A percentile compares a stretch with the other conserved stretches of the same genome.
Evolutionary conservation across 2,888 invertebrate genomes (phyloP).

Genomic region (Ecliptopera silaceata): DNA sequence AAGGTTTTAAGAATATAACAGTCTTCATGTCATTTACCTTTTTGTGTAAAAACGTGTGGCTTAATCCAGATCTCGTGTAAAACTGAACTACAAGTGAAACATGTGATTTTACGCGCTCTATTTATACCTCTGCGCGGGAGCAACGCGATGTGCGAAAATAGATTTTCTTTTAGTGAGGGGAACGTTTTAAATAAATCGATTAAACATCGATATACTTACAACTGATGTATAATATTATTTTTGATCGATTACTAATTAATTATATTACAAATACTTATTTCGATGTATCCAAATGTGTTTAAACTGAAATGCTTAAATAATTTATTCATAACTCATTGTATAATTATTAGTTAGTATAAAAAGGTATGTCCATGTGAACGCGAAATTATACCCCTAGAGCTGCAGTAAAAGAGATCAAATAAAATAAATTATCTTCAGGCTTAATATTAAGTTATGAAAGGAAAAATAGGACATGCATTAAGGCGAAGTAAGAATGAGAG

Average conservation of each 20-base stretch:
- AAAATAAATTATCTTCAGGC: slow-evolving; percentile 8
- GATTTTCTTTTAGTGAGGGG: slow-evolving; percentile 38
- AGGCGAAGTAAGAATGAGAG: slow-evolving; percentile 21
- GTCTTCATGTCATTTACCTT: background rate
- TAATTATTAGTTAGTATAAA: no score
- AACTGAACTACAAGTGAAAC: slow-evolving; percentile 40
- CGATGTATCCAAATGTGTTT: no score
- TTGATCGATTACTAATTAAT: slow-evolving; percentile 13
- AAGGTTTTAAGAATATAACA: no score
- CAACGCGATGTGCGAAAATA: slow-evolving; percentile 53
- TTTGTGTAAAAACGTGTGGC: slow-evolving; percentile 27
- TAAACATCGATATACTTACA: slow-evolving; percentile 3
- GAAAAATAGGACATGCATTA: slow-evolving; percentile 34
- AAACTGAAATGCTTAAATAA: no score
- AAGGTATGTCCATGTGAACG: no score
- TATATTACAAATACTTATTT: no score
- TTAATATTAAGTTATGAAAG: slow-evolving; percentile 20
- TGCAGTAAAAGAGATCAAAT: slow-evolving; percentile 3
- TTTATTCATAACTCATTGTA: no score
- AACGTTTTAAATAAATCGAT: slow-evolving; percentile 42
- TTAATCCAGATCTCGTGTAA: slow-evolving; percentile 34
- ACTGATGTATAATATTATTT: background rate
- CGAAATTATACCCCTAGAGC: no score
- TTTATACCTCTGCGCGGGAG: slow-evolving; percentile 66
- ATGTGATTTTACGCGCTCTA: slow-evolving; percentile 63